Evolutionary conservation across 2,113 vertebrate genomes (phyloP), one percentile per base, ranked within the genome.

Genomic region (Oncorhynchus nerka): DNA sequence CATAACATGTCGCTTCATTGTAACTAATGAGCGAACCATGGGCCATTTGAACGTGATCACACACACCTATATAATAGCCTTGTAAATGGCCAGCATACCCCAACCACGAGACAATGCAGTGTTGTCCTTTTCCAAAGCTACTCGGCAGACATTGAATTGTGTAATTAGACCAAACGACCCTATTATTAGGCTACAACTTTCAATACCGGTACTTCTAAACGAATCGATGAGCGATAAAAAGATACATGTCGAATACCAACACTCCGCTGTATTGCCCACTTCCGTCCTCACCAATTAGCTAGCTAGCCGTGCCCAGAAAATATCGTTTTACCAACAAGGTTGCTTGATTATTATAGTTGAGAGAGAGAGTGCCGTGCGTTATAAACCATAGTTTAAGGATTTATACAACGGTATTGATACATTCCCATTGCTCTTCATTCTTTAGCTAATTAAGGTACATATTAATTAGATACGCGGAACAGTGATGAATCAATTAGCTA

Each of bases 401-500:
- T 62, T 62, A 62, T 9, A 62, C 59, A 62, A n/a, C 6, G n/a
- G n/a, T 22, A 62, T n/a, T 22, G 59, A 20, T 62, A 22, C 24
- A n/a, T 24, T 4, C n/a, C 7, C 19, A 62, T 62, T 22, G 5
- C n/a, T 79, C 69, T 48, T 34, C 51, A 64, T 75, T 73, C 61
- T 74, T 51, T 68, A 77, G 83, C 88, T 92, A 92, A 92, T 93
- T 93, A 94, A 91, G 49, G 78, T 84, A 77, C 80, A 75, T 82
- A 77, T 89, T 93, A 93, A 94, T 94, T 94, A 94, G 88, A 90
- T 87, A 77, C 74, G 84, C 80, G 83, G 77, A 87, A 28, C 83
- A 73, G 81, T 86, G 87, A 83, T 68, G 85, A 85, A 88, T 90
- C 92, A 94, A 94, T 93, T 93, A 91, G 91, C 92, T 86, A 87